Evolutionary conservation across 2,888 invertebrate species (phyloP).

Genomic region (Pediacus dermestoides): DNA sequence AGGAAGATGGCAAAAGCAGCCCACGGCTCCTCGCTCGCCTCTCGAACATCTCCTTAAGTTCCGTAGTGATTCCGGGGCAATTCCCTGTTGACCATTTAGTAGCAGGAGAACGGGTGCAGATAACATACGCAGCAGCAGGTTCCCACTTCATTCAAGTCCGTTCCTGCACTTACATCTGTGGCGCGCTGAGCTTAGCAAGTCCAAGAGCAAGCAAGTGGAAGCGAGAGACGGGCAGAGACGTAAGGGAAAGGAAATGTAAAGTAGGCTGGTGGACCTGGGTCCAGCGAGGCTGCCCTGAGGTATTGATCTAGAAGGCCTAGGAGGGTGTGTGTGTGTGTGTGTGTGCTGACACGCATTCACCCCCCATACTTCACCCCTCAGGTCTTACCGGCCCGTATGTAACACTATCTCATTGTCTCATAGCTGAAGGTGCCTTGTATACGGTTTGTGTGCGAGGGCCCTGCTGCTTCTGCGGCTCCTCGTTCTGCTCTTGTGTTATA

Average conservation of each 20-base stretch:
- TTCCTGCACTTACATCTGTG: conserved; percentile 26
- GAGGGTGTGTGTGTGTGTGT: conserved; percentile 42
- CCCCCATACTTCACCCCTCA: conserved; percentile 32
- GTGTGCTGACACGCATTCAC: conserved; percentile 48
- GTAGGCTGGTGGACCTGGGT: conserved; percentile 54
- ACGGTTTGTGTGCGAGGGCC: too few species aligned
- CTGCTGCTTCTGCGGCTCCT: too few species aligned
- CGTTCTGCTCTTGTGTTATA: too few species aligned
- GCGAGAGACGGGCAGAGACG: conserved; percentile 28
- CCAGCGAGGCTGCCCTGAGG: conserved; percentile 50
- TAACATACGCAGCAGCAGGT: conserved; percentile 3
- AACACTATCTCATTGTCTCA: conserved; percentile 41
- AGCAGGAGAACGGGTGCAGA: conserved; percentile 1
- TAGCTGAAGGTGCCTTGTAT: conserved; percentile 2
- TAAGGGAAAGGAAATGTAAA: conserved; percentile 54
- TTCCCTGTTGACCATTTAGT: conserved; percentile 33
- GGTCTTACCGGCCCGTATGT: conserved; percentile 39
- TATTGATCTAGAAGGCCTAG: conserved; percentile 49
- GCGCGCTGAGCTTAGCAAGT: conserved; percentile 57
- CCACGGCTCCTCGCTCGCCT: too few species aligned
- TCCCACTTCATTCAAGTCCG: conserved; percentile 19
- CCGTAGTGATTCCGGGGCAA: conserved; percentile 30
- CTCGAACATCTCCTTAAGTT: conserved; percentile 7
- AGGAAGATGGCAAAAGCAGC: too few species aligned
- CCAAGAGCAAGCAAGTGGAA: conserved; percentile 49